Conservation (phyloP, 2,113 vertebrate genomes). For the Craseonycteris thonglongyai region DNA sequence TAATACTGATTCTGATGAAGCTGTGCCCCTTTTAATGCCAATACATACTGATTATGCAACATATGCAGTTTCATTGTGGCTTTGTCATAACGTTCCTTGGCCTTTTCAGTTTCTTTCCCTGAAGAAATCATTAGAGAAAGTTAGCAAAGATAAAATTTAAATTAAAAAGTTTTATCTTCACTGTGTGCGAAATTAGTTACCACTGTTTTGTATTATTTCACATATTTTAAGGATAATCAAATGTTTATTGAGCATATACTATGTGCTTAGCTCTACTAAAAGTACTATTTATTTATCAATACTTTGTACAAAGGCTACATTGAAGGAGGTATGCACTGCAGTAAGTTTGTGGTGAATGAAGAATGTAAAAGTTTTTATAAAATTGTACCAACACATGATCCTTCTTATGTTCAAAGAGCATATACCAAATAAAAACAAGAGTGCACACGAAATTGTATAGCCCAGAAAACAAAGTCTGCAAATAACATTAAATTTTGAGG, state of each 20-base stretch:
- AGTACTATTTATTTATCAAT: background rate
- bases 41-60: slow-evolving; percentile 95
- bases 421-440: background rate
- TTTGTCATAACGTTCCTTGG: slow-evolving; percentile 96
- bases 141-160: background rate
- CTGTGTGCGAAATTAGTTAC: background rate
- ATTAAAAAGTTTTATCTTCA: background rate
- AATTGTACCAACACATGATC: background rate
- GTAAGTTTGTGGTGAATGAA: background rate
- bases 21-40: slow-evolving; percentile 92
- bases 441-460: background rate
- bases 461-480: background rate
- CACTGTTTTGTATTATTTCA: background rate
- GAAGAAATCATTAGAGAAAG: slow-evolving; percentile 37
- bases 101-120: slow-evolving; percentile 93
- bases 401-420: background rate
- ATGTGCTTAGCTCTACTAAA: background rate
- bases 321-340: background rate
- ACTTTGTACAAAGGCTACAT: background rate
- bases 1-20: slow-evolving; percentile 94
- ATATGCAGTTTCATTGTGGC: slow-evolving; percentile 94
- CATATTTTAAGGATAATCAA: background rate
- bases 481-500: background rate
- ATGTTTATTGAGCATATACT: background rate
- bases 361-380: background rate